Evolutionary conservation across 2,797 vertebrate species (phyloP).

Genomic region (Gadopsis bispinosus): DNA sequence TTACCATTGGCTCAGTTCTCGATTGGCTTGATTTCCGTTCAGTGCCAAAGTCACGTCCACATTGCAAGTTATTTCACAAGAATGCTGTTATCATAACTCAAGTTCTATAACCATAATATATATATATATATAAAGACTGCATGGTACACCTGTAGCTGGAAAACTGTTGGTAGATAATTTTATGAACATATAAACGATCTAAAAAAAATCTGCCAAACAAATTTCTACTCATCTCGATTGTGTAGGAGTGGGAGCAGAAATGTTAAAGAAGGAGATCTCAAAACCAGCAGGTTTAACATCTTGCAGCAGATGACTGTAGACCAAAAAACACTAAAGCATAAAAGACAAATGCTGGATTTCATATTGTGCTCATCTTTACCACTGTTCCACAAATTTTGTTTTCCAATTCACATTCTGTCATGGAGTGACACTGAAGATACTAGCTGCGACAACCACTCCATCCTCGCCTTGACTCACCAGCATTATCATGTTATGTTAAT

Average conservation of each 20-base stretch:
- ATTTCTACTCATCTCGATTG: background rate
- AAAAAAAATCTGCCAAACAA: background rate
- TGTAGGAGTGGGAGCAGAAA: background rate
- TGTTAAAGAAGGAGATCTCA: background rate
- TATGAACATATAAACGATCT: background rate
- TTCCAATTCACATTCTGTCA: too few species aligned
- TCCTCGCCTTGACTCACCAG: slow-evolving; percentile 16
- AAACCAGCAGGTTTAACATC: background rate
- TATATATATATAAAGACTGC: slow-evolving; percentile 28
- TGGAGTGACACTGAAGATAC: slow-evolving; percentile 22
- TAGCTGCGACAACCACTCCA: background rate
- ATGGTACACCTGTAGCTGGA: slow-evolving; percentile 5
- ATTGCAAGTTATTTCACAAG: slow-evolving; percentile 56
- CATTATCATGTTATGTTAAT: slow-evolving; percentile 35
- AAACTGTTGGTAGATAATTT: slow-evolving; percentile 1
- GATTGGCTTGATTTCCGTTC: slow-evolving; percentile 35
- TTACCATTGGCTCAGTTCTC: slow-evolving; percentile 44
- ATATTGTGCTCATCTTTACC: background rate
- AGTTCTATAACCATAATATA: slow-evolving; percentile 40
- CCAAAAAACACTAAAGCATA: background rate
- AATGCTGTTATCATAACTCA: slow-evolving; percentile 43
- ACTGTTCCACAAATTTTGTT: too few species aligned
- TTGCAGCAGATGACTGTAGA: background rate
- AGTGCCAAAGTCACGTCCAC: slow-evolving; percentile 75
- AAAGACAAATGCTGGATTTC: background rate